Conservation (phyloP, 2,888 invertebrate species). For the Smittia aterrima region DNA sequence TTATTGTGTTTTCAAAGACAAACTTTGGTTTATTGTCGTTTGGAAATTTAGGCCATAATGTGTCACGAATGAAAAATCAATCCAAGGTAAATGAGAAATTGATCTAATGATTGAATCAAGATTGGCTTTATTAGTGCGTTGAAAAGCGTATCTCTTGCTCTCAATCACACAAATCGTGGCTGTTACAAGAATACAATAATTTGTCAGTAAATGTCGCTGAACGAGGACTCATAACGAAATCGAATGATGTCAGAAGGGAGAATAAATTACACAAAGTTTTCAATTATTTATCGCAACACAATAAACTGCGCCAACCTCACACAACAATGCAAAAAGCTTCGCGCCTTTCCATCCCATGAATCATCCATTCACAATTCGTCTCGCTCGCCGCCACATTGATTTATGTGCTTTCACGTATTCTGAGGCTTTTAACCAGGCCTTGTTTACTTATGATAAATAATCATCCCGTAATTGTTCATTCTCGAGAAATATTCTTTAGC, state of each 20-base stretch:
- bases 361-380: not conserved
- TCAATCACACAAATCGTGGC: slow-evolving; percentile 9
- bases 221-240: not conserved
- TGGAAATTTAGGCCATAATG: no score
- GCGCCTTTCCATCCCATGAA: not conserved
- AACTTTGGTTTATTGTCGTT: no score
- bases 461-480: not conserved
- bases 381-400: not conserved
- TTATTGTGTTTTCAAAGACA: no score
- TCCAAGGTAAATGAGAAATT: not conserved
- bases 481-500: no score
- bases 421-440: not conserved
- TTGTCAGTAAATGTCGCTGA: not conserved
- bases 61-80: no score
- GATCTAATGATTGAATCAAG: not conserved
- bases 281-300: not conserved
- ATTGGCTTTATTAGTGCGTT: not conserved
- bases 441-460: not conserved
- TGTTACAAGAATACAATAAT: not conserved
- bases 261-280: slow-evolving; percentile 7
- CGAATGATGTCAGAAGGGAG: not conserved
- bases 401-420: not conserved
- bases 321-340: not conserved
- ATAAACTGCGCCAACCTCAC: not conserved
- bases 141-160: not conserved